A percentile compares a stretch with the other conserved stretches of the same genome.
These are phyloP conservation scores for Podocnemis expansa DNA, from an alignment of 2,113 vertebrate species.

Conservation along the genomic window DNA sequence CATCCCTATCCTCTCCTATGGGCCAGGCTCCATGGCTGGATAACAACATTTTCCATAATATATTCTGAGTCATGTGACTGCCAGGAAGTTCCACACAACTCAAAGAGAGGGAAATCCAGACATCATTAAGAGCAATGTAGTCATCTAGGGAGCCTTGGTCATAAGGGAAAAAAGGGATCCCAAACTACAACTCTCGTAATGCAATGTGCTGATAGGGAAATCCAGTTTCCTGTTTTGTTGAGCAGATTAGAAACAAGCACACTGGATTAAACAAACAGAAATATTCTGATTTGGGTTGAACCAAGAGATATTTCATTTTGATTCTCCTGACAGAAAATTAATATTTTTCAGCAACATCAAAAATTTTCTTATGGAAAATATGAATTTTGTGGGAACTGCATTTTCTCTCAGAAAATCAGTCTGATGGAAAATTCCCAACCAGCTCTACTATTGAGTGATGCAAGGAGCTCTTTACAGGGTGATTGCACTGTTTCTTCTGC, in stretches of 20 bases:
- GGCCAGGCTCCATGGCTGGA: background rate
- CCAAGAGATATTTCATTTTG: background rate
- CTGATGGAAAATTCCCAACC: background rate
- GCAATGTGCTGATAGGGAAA: background rate
- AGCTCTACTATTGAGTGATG: background rate
- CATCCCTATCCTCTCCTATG: background rate
- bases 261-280: background rate
- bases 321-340: no score
- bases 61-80: background rate
- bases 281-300: background rate
- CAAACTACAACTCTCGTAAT: background rate
- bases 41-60: background rate
- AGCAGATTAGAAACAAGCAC: background rate
- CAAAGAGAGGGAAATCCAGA: background rate
- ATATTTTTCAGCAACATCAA: no score
- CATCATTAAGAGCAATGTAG: background rate
- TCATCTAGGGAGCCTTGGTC: background rate
- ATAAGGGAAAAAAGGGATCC: background rate
- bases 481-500: background rate
- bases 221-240: background rate
- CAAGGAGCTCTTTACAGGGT: background rate
- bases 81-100: background rate
- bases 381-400: background rate
- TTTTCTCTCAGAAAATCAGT: background rate
- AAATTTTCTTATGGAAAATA: no score